Evolutionary conservation across 1,140 invertebrate species (phyloP).

Genomic region (Cotesia vestalis): DNA sequence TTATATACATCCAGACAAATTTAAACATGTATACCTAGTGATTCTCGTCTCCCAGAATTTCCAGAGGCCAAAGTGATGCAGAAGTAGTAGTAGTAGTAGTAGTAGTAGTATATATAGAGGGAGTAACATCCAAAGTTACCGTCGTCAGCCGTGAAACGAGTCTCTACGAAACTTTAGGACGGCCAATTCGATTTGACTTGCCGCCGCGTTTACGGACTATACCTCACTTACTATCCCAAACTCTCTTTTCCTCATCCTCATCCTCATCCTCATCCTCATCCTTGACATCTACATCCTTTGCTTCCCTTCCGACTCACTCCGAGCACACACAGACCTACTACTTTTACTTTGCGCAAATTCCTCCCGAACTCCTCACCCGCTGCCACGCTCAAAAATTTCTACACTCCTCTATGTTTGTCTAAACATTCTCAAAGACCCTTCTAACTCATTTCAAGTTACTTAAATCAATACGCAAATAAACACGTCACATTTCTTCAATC

Average conservation of each 20-base stretch:
- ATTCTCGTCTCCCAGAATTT: constrained; percentile 13
- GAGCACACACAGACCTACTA: background rate
- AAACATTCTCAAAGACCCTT: no score
- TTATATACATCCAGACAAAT: background rate
- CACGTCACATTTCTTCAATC: constrained; percentile 12
- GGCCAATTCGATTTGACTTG: constrained; percentile 49
- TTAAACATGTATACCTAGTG: constrained; percentile 5
- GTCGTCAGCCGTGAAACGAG: constrained; percentile 41
- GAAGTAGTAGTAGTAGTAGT: constrained; percentile 12
- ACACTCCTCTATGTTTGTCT: no score
- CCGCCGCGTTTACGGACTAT: constrained; percentile 38
- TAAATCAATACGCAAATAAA: constrained; percentile 12
- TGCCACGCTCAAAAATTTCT: no score
- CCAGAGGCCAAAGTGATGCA: constrained; percentile 13
- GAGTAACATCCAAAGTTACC: constrained; percentile 28
- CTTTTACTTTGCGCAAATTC: constrained; percentile 17
- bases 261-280: constrained; percentile 9
- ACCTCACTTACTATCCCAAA: background rate
- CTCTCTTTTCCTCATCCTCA: constrained; percentile 1
- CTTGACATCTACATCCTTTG: background rate
- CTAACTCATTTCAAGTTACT: no score
- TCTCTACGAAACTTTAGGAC: constrained; percentile 39
- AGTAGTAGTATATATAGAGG: no score
- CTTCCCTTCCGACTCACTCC: background rate
- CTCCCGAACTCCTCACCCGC: background rate